Evolutionary conservation across 2,113 vertebrate genomes (phyloP).

Genomic region (Ptilonorhynchus violaceus): DNA sequence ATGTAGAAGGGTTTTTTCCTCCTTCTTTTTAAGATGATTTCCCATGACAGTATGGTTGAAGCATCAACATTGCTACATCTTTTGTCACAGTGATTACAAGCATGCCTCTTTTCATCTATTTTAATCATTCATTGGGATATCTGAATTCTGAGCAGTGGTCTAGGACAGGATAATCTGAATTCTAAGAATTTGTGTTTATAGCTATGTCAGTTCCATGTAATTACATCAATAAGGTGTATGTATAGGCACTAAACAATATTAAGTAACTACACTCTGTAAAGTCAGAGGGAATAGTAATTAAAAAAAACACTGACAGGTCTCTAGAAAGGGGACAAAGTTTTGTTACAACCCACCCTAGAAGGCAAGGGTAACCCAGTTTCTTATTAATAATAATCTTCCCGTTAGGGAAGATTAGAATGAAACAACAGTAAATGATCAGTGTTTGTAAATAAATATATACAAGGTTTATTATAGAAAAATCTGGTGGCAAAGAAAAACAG

Average conservation of each 20-base stretch:
- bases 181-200: background rate
- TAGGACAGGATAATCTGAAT: background rate
- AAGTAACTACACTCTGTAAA: background rate
- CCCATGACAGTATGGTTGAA: background rate
- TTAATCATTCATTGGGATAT: background rate
- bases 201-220: background rate
- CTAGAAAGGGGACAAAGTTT: background rate
- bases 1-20: background rate
- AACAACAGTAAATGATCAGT: background rate
- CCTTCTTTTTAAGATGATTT: background rate
- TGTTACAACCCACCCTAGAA: background rate
- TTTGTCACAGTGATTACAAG: background rate
- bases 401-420: background rate
- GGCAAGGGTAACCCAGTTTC: background rate
- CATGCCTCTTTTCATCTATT: background rate
- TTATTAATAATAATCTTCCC: background rate
- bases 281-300: background rate
- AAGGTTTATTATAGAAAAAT: background rate
- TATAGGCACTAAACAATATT: background rate
- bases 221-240: background rate
- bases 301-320: fast-evolving
- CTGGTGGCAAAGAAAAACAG: background rate
- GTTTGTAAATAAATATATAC: background rate
- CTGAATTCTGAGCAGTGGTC: background rate
- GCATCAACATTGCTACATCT: background rate